Evolutionary conservation across 2,113 vertebrate species (phyloP), one percentile per base, ranked within the genome.

Genomic region (Podiceps cristatus): DNA sequence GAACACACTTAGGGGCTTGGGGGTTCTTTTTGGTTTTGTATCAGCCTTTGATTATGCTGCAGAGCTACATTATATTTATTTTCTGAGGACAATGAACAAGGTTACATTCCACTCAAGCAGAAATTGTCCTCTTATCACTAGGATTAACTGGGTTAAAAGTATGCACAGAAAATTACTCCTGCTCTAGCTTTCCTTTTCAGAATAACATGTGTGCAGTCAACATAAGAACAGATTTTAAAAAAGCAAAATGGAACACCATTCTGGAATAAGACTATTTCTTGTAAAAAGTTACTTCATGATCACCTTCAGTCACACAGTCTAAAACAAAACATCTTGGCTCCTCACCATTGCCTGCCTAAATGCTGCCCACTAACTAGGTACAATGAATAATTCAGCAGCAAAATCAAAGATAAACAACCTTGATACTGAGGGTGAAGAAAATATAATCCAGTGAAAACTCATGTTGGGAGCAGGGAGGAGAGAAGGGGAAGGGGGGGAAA

Each of bases 391-490:
- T 18, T 60, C 45, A 49, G 49, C 35, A 83, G 33, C 19, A 63
- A 80, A 84, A 80, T 56, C 7, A 71, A 68, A 78, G 7, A 44
- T 23, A 63, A 64, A 25, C 4, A 49, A 37, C 24, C 37, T 66
- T 35, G 22, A 55, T 84, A 52, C 2, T 28, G 10, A 88, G 55
- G 8, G 5, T 24, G 10, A 71, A 71, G 15, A 59, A 77, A 45
- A 66, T 24, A 35, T 7, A 80, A 69, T 29, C 19, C 18, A 45
- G 31, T 0, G 0, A 86, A 90, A 88, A 47, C 2, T 60, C 31
- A 76, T 13, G 19, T 8, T 4, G 7, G 4, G 3, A 18, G 2
- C 3, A 18, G 11, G 3, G 37, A 9, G 37, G 7, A 37, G 37
- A 37, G 37, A 37, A 37, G 37, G 37, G 7, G 5, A 1, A 2